Base-by-base conservation (phyloP, 2,888 invertebrate species). In the Stratiomys singularior region DNA sequence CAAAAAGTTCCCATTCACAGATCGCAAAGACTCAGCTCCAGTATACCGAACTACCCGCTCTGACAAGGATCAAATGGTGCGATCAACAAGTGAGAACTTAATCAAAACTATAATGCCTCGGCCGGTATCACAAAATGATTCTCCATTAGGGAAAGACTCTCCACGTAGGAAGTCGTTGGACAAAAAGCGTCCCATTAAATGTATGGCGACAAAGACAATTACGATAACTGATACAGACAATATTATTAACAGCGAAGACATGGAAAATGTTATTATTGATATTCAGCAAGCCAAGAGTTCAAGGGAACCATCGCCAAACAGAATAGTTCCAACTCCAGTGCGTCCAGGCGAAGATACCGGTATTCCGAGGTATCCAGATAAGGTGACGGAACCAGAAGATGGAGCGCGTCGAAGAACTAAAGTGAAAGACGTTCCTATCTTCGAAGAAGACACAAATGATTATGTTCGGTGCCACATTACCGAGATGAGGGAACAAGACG, bases 301-400 rank as follows among this genome's bases (percentile, higher is more conserved):
- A 0, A 87, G 93, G 21, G 94, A 94, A 85, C 92, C 92, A 71
- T 92, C 93, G 3, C 93, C 93, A 0, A 93, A 93, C 83, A 89
- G 91, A 79, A 90, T 93, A 77, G 91, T 92, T 82, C 92, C 93
- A 0, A 90, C 90, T 11, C 92, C 92, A 0, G 89, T 92, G 3
- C 89, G 89, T 52, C 89, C 90, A 7, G 87, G 88, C 69, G 90
- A 90, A 67, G 90, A 90, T 79, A 89, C 89, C 1, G 90, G 90
- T 67, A 89, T 89, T 76, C 92, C 93, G 1, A 89, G 94, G 77
- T 93, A 92, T 83, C 94, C 94, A 0, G 93, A 94, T 84, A 90
- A 91, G 82, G 91, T 94, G 0, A 90, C 89, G 82, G 94, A 94
- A 84, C 94, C 94, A 0, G 94, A 93, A 81, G 93, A 94, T 82